Base-by-base conservation (phyloP, 1,140 invertebrate species). In the Drosophila elegans region DNA sequence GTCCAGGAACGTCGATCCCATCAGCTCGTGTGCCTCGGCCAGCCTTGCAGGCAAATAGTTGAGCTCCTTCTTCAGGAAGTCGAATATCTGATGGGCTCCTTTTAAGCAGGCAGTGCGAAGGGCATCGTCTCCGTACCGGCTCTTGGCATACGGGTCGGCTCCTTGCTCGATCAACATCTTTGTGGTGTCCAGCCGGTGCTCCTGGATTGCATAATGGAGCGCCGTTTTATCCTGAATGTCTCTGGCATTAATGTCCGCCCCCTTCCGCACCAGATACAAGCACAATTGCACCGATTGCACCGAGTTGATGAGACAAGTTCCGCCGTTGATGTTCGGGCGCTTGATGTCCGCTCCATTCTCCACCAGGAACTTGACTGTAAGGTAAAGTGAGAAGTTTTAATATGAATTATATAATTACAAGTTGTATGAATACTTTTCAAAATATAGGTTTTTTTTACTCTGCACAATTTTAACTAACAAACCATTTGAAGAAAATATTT, bases 151-250 rank as follows among this genome's bases (percentile, higher is more conserved):
- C 21, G 96, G 96, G 93, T 97, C 95, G 1, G 97, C 97, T 51
- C 96, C 96, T 93, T 96, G 93, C 49, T 95, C 94, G 38, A 98
- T 92, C 25, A 98, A 92, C 38, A 98, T 93, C 81, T 96, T 96
- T 1, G 96, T 97, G 3, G 97, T 98, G 92, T 97, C 97, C 84
- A 97, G 93, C 69, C 96, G 95, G 80, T 97, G 96, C 92, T 98
- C 97, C 89, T 97, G 97, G 71, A 98, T 97, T 1, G 98, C 97
- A 93, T 99, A 98, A 94, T 99, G 97, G 63, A 99, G 94, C 32
- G 97, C 97, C 72, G 97, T 97, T 93, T 98, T 98, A 78, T 96
- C 96, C 92, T 98, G 97, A 78, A 97, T 97, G 93, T 98, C 98
- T 27, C 95, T 94, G 1, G 97, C 96, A 93, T 98, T 97, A 3